Percentiles rank a stretch among this genome's conserved stretches.
These are phyloP conservation scores for Myrmecophaga tridactyla DNA, from an alignment of 2,113 vertebrate species.

Conservation along the genomic window DNA sequence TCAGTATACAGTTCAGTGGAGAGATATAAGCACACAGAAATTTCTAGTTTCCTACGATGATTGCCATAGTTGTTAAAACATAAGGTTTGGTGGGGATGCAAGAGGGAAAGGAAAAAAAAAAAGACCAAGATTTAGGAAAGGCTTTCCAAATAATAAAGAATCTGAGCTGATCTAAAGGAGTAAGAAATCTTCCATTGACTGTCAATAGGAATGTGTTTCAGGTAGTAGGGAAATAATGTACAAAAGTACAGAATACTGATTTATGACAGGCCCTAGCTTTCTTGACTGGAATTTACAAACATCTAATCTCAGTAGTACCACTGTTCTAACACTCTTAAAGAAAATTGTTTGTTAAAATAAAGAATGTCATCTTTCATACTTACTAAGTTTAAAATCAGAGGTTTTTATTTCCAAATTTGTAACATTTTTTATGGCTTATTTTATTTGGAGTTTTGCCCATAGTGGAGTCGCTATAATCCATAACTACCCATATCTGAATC, in stretches of 20 bases:
- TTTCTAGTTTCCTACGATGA: background rate
- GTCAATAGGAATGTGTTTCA: background rate
- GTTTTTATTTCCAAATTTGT: background rate
- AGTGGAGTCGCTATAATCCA: background rate
- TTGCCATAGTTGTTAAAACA: background rate
- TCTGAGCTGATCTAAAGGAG: background rate
- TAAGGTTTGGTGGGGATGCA: background rate
- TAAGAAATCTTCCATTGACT: background rate
- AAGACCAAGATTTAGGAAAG: background rate
- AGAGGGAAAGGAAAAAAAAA: background rate
- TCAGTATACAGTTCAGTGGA: background rate
- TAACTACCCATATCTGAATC: constrained; percentile 39
- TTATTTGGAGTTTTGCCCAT: constrained; percentile 12
- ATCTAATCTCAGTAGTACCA: background rate
- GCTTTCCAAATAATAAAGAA: background rate
- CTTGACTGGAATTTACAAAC: background rate
- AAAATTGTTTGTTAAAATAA: background rate
- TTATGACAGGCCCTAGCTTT: background rate
- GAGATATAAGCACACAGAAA: background rate
- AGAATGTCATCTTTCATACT: background rate
- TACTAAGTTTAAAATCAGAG: background rate
- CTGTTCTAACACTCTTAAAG: background rate
- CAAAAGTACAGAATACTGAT: background rate
- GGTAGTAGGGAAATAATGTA: background rate
- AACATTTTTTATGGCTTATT: background rate